A percentile compares a stretch with the other conserved stretches of the same genome.
Evolutionary conservation across 1,140 invertebrate genomes (phyloP).

Genomic region (Sesamia nonagrioides): DNA sequence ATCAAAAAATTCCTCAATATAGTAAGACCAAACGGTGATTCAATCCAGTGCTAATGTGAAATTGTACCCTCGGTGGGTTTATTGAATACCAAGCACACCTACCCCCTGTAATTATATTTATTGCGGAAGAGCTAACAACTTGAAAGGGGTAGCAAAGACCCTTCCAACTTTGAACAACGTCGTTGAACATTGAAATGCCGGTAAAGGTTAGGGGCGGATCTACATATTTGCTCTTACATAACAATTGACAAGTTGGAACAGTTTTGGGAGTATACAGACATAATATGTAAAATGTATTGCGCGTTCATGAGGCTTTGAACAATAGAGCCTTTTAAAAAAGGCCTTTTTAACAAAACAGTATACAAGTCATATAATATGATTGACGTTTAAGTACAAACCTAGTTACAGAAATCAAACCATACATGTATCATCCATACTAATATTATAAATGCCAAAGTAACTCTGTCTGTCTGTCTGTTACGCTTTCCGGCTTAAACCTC

Average conservation of each 20-base stretch:
- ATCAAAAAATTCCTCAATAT: too few species aligned
- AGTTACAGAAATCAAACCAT: too few species aligned
- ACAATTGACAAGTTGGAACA: background rate
- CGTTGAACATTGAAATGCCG: conserved; percentile 22
- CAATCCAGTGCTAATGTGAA: background rate
- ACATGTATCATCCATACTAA: too few species aligned
- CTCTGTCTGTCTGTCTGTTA: too few species aligned
- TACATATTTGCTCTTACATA: background rate
- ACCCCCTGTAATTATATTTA: conserved; percentile 15
- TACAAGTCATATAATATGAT: too few species aligned
- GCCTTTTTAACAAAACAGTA: too few species aligned
- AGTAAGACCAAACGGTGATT: too few species aligned
- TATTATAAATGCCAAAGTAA: too few species aligned
- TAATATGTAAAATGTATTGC: background rate
- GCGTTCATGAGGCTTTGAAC: too few species aligned
- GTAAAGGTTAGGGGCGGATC: conserved; percentile 10
- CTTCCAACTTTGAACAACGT: conserved; percentile 5
- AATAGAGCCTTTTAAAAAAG: background rate
- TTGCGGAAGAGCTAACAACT: conserved; percentile 26
- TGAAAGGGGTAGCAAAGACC: background rate
- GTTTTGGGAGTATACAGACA: background rate
- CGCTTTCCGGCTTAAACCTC: too few species aligned
- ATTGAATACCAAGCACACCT: background rate
- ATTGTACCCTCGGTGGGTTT: background rate
- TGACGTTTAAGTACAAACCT: too few species aligned